Evolutionary conservation across 2,888 invertebrate species (phyloP).

Genomic region (Euproctis similis): DNA sequence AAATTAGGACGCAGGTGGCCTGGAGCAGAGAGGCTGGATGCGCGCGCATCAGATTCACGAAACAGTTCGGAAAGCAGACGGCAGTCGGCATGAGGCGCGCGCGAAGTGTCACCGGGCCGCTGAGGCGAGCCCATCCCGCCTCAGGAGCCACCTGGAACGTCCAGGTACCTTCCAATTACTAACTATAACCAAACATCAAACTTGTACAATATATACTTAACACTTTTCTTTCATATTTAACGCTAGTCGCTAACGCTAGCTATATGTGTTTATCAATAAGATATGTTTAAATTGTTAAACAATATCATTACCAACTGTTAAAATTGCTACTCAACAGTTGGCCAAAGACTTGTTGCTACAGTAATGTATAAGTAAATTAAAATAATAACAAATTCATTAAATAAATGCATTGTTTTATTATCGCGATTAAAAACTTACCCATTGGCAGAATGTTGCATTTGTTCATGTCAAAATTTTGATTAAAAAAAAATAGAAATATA

Average conservation of each 20-base stretch:
- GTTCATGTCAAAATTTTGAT: too few relatives aligned
- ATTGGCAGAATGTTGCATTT: too few relatives aligned
- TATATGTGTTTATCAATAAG: too few relatives aligned
- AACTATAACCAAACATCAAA: not conserved
- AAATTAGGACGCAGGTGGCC: slow-evolving; percentile 47
- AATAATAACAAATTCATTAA: slow-evolving; percentile 13
- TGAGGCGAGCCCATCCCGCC: slow-evolving; percentile 83
- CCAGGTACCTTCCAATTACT: slow-evolving; percentile 63
- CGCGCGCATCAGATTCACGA: slow-evolving; percentile 47
- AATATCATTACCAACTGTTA: slow-evolving; percentile 26
- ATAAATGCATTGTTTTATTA: not conserved
- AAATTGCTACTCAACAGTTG: slow-evolving; percentile 63
- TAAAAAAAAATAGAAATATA: too few relatives aligned
- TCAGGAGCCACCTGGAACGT: slow-evolving; percentile 91
- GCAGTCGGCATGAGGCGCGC: slow-evolving; percentile 70
- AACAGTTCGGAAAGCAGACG: slow-evolving; percentile 34
- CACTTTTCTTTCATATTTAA: not conserved
- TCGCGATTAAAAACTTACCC: too few relatives aligned
- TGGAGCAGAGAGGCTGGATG: slow-evolving; percentile 60
- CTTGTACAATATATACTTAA: not conserved
- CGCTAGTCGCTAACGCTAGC: not conserved
- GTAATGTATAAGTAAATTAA: slow-evolving; percentile 41
- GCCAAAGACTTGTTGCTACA: slow-evolving; percentile 60
- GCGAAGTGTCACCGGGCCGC: slow-evolving; percentile 74
- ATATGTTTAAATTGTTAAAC: too few relatives aligned